These are phyloP conservation scores for Leptinotarsa peninsularis DNA, from an alignment of 2,888 invertebrate species.

Conservation along the genomic window DNA sequence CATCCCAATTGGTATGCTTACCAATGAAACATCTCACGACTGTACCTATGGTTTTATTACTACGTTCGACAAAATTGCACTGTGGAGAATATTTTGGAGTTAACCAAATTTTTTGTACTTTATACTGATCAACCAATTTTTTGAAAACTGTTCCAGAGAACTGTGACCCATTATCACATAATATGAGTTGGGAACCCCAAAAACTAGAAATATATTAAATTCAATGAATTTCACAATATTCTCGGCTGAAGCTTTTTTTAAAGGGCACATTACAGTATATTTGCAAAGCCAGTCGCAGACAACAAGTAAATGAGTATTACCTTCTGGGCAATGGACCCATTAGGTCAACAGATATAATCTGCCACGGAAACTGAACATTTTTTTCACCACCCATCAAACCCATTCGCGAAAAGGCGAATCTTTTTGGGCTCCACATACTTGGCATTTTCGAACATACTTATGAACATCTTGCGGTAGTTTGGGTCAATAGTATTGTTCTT, in stretches of 20 bases:
- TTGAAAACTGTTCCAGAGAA: conserved; percentile 26
- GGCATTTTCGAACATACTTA: conserved; percentile 41
- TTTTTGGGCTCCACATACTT: conserved; percentile 46
- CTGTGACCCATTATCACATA: conserved; percentile 42
- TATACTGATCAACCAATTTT: conserved; percentile 26
- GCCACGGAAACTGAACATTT: conserved; percentile 31
- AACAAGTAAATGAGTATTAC: conserved; percentile 36
- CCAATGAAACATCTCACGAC: conserved; percentile 50
- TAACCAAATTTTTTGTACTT: conserved; percentile 26
- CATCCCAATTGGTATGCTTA: conserved; percentile 48
- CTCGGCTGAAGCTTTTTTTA: conserved; percentile 26
- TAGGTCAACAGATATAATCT: conserved; percentile 24
- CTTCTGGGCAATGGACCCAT: conserved; percentile 39
- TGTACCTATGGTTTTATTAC: conserved; percentile 52
- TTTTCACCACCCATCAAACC: conserved; percentile 46
- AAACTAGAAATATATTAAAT: conserved; percentile 39
- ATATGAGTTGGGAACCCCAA: conserved; percentile 31
- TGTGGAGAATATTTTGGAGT: conserved; percentile 53
- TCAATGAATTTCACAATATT: conserved; percentile 22
- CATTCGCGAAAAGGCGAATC: conserved; percentile 23
- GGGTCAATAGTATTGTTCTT: conserved; percentile 45
- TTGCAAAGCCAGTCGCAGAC: conserved; percentile 32
- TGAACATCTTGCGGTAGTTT: conserved; percentile 31
- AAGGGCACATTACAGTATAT: conserved; percentile 29
- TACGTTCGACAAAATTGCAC: conserved; percentile 52